Percentiles rank a stretch among this genome's conserved stretches.
These are phyloP conservation scores for Nemotelus pantherinus DNA, from an alignment of 2,888 invertebrate genomes.

Conservation along the genomic window DNA sequence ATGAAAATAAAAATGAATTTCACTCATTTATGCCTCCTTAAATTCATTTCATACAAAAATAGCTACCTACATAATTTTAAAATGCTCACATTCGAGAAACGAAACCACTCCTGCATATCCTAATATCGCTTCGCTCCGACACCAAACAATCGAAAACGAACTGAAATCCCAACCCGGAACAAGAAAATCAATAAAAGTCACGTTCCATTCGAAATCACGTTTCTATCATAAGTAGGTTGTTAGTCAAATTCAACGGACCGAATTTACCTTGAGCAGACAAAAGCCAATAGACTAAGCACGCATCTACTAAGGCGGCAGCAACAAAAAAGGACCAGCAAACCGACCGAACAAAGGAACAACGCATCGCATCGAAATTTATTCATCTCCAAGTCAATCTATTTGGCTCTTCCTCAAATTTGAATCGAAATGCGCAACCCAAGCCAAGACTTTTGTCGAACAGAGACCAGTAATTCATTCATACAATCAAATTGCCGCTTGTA, in stretches of 20 bases:
- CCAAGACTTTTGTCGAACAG: background rate
- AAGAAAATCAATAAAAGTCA: slow-evolving; percentile 29
- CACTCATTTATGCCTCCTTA: no score
- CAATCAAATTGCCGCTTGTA: background rate
- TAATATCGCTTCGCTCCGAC: background rate
- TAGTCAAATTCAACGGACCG: slow-evolving; percentile 2
- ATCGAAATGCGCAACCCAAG: no score
- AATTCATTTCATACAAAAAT: no score
- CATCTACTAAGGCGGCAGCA: background rate
- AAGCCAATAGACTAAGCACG: background rate
- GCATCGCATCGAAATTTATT: background rate
- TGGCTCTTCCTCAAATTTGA: background rate
- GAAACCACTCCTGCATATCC: no score
- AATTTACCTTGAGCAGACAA: slow-evolving; percentile 2
- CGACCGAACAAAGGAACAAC: slow-evolving; percentile 18
- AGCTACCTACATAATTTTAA: no score
- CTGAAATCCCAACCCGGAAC: background rate
- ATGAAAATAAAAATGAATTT: no score
- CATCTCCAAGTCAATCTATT: slow-evolving; percentile 1
- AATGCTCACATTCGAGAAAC: no score
- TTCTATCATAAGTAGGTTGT: background rate
- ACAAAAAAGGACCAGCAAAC: background rate
- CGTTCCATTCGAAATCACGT: slow-evolving; percentile 33
- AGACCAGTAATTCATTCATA: background rate
- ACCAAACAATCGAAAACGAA: background rate